Conservation (phyloP, 2,113 vertebrate species). For the Scomber japonicus region DNA sequence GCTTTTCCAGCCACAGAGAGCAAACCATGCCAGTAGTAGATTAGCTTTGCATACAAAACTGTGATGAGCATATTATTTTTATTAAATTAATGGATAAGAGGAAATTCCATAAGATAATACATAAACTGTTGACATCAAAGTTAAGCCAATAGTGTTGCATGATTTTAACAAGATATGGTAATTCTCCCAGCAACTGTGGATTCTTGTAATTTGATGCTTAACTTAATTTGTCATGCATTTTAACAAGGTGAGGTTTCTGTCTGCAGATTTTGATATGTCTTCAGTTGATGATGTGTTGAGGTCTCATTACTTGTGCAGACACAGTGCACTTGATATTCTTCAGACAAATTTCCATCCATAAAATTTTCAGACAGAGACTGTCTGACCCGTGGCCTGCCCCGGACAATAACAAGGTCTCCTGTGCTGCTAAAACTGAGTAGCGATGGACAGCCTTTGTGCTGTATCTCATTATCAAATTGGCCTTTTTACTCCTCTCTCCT, state of each 20-base stretch:
- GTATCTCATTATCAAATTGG: slow-evolving; percentile 76
- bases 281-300: slow-evolving; percentile 43
- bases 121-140: slow-evolving; percentile 30
- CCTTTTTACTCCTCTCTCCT: slow-evolving; percentile 50
- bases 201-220: slow-evolving; percentile 47
- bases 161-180: slow-evolving; percentile 54
- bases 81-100: slow-evolving; percentile 49
- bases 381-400: slow-evolving; percentile 58
- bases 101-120: slow-evolving; percentile 24
- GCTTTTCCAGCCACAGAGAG: slow-evolving; percentile 27
- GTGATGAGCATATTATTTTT: slow-evolving; percentile 39
- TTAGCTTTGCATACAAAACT: slow-evolving; percentile 44
- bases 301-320: slow-evolving; percentile 54
- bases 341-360: slow-evolving; percentile 58
- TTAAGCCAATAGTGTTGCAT: slow-evolving; percentile 20
- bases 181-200: slow-evolving; percentile 31
- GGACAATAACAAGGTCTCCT: slow-evolving; percentile 72
- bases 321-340: slow-evolving; percentile 56
- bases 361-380: slow-evolving; percentile 53
- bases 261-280: slow-evolving; percentile 15
- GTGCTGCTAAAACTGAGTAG: slow-evolving; percentile 37
- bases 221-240: slow-evolving; percentile 53
- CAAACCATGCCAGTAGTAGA: slow-evolving; percentile 41
- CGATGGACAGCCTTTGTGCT: slow-evolving; percentile 55
- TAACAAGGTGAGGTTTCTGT: slow-evolving; percentile 49